Evolutionary conservation across 2,797 vertebrate species (phyloP), one percentile per base, ranked within the genome.

Genomic region (Adelosebastes latens): DNA sequence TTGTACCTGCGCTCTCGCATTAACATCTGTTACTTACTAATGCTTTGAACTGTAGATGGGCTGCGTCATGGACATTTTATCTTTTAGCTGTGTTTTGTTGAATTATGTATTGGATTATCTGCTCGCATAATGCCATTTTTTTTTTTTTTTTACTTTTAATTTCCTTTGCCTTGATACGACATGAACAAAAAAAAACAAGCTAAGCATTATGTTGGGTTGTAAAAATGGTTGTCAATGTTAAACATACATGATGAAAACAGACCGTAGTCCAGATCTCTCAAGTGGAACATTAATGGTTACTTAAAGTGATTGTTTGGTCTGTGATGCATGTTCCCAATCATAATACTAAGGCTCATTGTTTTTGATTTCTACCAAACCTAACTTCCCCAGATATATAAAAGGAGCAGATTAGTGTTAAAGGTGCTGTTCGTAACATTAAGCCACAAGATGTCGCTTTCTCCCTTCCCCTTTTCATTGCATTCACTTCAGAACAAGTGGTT

Each of bases 21-120:
- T 91, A 91, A 91, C 85, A 85, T 89, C 91, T 88, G 92, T 95
- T 94, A 95, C 92, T 92, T 94, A 90, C 88, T 88, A 89, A 90
- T 75, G 87, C 91, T 91, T 86, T 74, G 46, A 86, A 82, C 61
- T 87, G 52, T 93, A 87, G 81, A 81, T 60, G 75, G 76, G 58
- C 87, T 73, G 70, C 39, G 42, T 88, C 77, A 72, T 63, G 77
- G 81, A 86, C 84, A 59, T 90, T 91, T 90, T 84, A 91, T 86
- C 87, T 89, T 88, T 84, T 73, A 84, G 82, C 85, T 83, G 81
- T 68, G 34, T 88, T 87, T 90, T 67, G 77, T 79, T 86, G 89
- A 65, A 72, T 75, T 75, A 85, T 70, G 66, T 84, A 82, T 78
- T 75, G 61, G 70, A 82, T 80, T 82, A 69, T 88, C 68, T 72